Percentiles rank a stretch among this genome's conserved stretches.
Evolutionary conservation across 2,888 invertebrate species (phyloP).

Genomic region (Athalia circularis): DNA sequence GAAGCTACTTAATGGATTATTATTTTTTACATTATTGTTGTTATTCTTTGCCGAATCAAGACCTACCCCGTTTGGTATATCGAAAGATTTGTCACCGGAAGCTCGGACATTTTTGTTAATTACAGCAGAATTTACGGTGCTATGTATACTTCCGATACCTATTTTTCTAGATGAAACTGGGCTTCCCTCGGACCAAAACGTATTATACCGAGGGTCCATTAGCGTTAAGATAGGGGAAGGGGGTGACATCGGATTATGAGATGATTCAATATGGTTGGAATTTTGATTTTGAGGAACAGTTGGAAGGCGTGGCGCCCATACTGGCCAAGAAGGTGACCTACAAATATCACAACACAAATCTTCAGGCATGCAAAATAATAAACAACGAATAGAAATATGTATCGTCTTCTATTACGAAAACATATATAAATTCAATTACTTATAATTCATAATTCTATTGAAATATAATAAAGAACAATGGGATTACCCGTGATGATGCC

Average conservation of each 20-base stretch:
- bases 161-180: slow-evolving; percentile 57
- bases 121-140: slow-evolving; percentile 37
- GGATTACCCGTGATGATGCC: not conserved
- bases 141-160: slow-evolving; percentile 24
- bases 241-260: slow-evolving; percentile 59
- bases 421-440: not conserved
- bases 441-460: not conserved
- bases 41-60: slow-evolving; percentile 33
- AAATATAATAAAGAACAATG: not conserved
- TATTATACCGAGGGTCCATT: slow-evolving; percentile 61
- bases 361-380: slow-evolving; percentile 73
- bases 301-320: slow-evolving; percentile 76
- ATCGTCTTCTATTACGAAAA: not conserved
- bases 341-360: slow-evolving; percentile 74
- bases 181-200: slow-evolving; percentile 66
- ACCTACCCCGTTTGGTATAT: slow-evolving; percentile 9
- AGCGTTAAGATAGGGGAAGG: slow-evolving; percentile 64
- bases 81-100: slow-evolving; percentile 16
- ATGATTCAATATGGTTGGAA: slow-evolving; percentile 50
- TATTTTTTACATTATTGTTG: slow-evolving; percentile 41
- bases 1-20: slow-evolving; percentile 37
- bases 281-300: slow-evolving; percentile 68
- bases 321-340: slow-evolving; percentile 80
- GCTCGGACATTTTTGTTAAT: slow-evolving; percentile 30
- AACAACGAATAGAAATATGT: slow-evolving; percentile 52